Base-by-base conservation (phyloP, 2,888 invertebrate genomes). In the Artemia sinica region DNA sequence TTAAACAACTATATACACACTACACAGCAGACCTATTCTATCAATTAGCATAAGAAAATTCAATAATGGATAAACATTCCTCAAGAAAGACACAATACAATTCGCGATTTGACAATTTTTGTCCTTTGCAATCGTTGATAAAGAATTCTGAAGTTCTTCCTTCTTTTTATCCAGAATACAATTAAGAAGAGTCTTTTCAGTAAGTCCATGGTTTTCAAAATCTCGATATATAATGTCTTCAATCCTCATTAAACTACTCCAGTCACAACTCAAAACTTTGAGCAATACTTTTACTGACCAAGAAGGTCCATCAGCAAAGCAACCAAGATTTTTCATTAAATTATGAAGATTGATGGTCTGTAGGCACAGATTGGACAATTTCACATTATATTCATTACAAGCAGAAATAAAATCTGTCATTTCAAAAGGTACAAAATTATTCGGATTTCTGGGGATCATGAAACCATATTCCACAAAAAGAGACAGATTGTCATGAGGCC, bases 401-500 rank as follows among this genome's bases (percentile, higher is more conserved):
- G 63, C 63, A 58, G 63, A 8, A n/a, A 58, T 18, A 58, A 58
- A 58, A n/a, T 28, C n/a, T 10, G 63, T 2, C 8, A 58, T 8
- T 58, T 10, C 28, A 9, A 89, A 83, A 68, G 81, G 78, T 68
- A 88, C 82, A 76, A 79, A 82, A 77, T 89, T 88, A 73, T 87
- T 79, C 50, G 81, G 80, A 80, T 90, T 91, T 8, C 79, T 75
- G 0, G 84, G 82, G 8, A 79, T 77, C 74, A 84, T 85, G 77
- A 94, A 94, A 0, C 94, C 94, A 80, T 94, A 94, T 74, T 94
- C 90, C 0, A 86, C 80, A 50, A 89, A 83, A n/a, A 94, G 79
- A 76, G 87, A 88, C 0, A 84, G 77, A 79, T 89, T 94, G 74
- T 86, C 84, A 76, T 91, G 87, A 58, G 85, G 81, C 1, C 93